Percentiles rank a stretch among this genome's conserved stretches.
Evolutionary conservation across 2,888 invertebrate genomes (phyloP).

Genomic region (Falcaria lacertinaria): DNA sequence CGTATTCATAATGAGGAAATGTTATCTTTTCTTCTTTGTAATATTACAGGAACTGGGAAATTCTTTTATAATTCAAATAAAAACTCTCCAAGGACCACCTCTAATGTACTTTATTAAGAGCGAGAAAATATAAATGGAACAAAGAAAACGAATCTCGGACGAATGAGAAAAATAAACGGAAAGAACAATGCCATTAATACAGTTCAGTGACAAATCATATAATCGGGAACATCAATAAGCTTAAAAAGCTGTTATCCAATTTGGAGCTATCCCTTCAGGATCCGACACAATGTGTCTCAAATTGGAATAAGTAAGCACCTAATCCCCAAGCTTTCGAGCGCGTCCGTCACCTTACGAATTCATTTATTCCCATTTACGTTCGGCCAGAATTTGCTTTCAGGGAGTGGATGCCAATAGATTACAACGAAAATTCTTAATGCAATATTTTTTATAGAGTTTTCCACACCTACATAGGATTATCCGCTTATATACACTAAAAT

Average conservation of each 20-base stretch:
- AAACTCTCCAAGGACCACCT: not conserved
- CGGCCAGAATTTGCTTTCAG: constrained; percentile 46
- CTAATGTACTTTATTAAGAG: not conserved
- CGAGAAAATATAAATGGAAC: not conserved
- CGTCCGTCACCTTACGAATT: constrained; percentile 36
- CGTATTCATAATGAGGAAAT: too few species aligned
- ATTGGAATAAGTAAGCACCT: constrained; percentile 19
- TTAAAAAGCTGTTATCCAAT: constrained; percentile 24
- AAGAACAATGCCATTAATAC: not conserved
- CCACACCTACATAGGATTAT: too few species aligned
- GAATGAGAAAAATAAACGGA: not conserved
- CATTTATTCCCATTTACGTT: constrained; percentile 29
- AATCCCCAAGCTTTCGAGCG: constrained; percentile 19
- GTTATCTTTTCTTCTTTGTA: not conserved
- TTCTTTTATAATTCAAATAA: not conserved
- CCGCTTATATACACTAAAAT: too few species aligned
- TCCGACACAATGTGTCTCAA: constrained; percentile 15
- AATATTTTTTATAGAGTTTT: constrained; percentile 23
- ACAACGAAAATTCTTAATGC: constrained; percentile 32
- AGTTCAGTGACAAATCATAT: constrained; percentile 5
- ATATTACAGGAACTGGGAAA: not conserved
- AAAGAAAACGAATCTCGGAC: not conserved
- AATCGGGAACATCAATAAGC: constrained; percentile 4
- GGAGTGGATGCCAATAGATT: constrained; percentile 24
- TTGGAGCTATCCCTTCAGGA: constrained; percentile 11